phyloP scores from a whole-genome alignment of 2,797 vertebrate genomes.

The Helicolenus hilgendorfi region DNA sequence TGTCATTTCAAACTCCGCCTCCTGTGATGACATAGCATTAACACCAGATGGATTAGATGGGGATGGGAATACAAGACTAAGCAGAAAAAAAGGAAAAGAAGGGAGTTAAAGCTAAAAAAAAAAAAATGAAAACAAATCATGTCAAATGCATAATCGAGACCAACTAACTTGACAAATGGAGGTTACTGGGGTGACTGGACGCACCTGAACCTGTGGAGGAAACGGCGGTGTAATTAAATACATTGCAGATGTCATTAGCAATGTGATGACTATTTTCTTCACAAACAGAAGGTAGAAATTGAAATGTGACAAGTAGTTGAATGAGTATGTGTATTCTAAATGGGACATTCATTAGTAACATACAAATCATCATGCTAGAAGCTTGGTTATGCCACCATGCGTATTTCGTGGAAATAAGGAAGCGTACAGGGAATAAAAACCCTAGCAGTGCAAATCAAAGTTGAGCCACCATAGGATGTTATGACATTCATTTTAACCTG shows the following conservation, averaged over 20 bases:
- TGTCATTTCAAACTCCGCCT: conserved; percentile 93
- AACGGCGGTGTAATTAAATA: conserved; percentile 93
- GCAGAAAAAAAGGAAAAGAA: conserved; percentile 87
- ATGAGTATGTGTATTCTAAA: conserved; percentile 61
- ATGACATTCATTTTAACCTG: conserved; percentile 23
- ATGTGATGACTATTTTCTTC: conserved; percentile 88
- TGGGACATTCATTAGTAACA: conserved; percentile 82
- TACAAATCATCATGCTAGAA: conserved; percentile 71
- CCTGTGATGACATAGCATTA: conserved; percentile 92
- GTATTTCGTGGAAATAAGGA: conserved; percentile 42
- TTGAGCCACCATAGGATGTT: neutral
- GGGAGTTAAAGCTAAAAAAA: conserved; percentile 67
- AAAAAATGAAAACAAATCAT: conserved; percentile 88
- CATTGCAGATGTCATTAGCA: conserved; percentile 84
- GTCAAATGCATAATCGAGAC: conserved; percentile 95
- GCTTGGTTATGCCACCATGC: conserved; percentile 66
- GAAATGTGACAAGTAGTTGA: conserved; percentile 53
- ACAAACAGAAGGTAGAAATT: conserved; percentile 62
- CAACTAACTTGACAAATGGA: conserved; percentile 99
- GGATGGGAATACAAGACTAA: conserved; percentile 88
- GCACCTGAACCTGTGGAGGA: conserved; percentile 97
- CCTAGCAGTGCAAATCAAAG: conserved; percentile 25
- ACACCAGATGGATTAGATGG: conserved; percentile 91
- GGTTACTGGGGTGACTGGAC: conserved; percentile 97
- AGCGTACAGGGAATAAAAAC: conserved; percentile 11